Base-by-base conservation (phyloP, 2,113 vertebrate species). In the Empidonax traillii region DNA sequence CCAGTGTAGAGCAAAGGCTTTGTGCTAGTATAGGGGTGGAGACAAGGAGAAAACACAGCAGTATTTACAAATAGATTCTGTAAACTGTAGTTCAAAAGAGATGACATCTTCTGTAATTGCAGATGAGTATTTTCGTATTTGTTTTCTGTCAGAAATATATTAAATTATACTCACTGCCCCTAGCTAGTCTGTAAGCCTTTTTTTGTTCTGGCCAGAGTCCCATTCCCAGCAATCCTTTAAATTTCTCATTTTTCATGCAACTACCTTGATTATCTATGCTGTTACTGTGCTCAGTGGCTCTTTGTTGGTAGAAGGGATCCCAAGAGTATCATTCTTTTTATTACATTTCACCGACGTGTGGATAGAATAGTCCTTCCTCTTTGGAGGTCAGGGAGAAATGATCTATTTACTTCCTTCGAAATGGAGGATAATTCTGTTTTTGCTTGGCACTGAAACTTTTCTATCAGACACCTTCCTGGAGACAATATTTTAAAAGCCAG, bases 91-190 rank as follows among this genome's bases (percentile, higher is more conserved):
- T 96, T 97, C 91, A 91, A 94, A 95, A 91, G 65, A 92, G 31
- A 88, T 96, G 92, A 77, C 58, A 96, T 87, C 81, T 93, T 55
- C 80, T 95, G 51, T 97, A 98, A 97, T 96, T 97, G 76, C 58
- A 92, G 95, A 90, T 91, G 74, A 96, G 79, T 88, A 92, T 94
- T 91, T 93, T 96, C 91, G 73, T 92, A 79, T 90, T 89, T 93
- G 65, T 96, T 87, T 97, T 96, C 84, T 87, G 58, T 86, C 94
- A 97, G 76, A 75, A 97, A 94, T 80, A 84, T 69, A 97, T 97
- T 97, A 91, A 97, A 97, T 97, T 96, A 92, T 87, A 84, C 24
- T 93, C 77, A 28, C 41, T 93, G 75, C 93, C 78, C 89, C 39
- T 47, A 92, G 84, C 52, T 96, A 94, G 80, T 94, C 85, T 67